phyloP scores from a whole-genome alignment of 2,113 vertebrate species.

The Coryphaenoides rupestris region DNA sequence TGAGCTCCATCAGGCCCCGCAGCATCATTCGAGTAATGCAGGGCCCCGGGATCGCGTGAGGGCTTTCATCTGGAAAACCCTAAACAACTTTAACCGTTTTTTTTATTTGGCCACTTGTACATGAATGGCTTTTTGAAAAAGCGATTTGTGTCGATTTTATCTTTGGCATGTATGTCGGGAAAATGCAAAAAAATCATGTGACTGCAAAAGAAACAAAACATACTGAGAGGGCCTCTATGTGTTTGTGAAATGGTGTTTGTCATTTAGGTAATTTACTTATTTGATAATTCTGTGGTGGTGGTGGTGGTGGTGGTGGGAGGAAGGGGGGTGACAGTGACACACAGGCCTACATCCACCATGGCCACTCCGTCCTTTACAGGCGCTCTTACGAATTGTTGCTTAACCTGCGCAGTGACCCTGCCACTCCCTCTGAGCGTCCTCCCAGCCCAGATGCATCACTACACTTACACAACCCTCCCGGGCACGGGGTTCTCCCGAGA shows the following conservation, averaged over 20 bases:
- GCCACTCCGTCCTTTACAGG: constrained; percentile 60
- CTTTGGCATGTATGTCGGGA: too few species aligned
- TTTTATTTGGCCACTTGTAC: constrained; percentile 35
- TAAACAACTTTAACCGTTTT: constrained; percentile 53
- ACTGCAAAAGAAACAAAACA: background rate
- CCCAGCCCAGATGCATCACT: constrained; percentile 47
- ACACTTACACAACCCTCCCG: constrained; percentile 57
- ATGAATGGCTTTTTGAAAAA: background rate
- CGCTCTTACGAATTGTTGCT: constrained; percentile 74
- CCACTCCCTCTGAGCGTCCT: constrained; percentile 66
- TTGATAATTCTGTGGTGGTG: too few species aligned
- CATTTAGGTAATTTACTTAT: too few species aligned
- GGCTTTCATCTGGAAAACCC: constrained; percentile 65
- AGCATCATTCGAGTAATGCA: constrained; percentile 66
- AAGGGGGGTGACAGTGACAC: constrained; percentile 36
- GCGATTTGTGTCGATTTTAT: background rate
- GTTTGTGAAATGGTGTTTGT: background rate
- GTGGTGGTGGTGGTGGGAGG: too few species aligned
- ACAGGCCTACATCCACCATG: constrained; percentile 40
- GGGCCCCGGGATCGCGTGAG: constrained; percentile 61
- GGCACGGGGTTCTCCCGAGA: constrained; percentile 61
- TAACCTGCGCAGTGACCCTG: constrained; percentile 76
- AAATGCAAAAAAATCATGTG: background rate
- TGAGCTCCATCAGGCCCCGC: constrained; percentile 57
- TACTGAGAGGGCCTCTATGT: constrained; percentile 3